These are phyloP conservation scores for Onchidella celtica DNA, from an alignment of 2,888 invertebrate species.

Conservation along the genomic window DNA sequence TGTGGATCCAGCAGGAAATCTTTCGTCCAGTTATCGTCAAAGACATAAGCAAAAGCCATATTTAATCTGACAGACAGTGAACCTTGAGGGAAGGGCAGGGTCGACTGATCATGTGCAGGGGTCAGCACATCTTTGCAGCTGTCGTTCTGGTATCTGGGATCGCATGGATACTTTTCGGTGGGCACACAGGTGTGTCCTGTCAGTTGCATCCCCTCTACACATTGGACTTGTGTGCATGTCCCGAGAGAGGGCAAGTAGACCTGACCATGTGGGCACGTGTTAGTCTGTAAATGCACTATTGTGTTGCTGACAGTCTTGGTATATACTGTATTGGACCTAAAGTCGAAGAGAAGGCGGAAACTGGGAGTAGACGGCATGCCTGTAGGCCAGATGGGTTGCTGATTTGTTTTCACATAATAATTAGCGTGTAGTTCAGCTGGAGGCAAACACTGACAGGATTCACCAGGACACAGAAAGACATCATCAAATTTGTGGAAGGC, in stretches of 20 bases:
- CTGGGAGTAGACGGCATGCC: neutral
- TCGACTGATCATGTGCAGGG: neutral
- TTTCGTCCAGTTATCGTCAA: neutral
- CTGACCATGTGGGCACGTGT: constrained; percentile 14
- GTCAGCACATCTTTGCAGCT: neutral
- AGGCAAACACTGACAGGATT: too few relatives aligned
- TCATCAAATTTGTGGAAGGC: too few relatives aligned
- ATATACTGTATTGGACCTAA: neutral
- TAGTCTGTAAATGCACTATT: neutral
- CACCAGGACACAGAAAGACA: too few relatives aligned
- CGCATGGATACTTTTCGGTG: neutral
- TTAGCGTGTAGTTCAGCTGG: too few relatives aligned
- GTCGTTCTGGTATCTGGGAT: neutral
- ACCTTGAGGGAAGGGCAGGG: neutral
- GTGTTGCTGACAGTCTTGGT: neutral
- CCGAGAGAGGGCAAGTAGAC: constrained; percentile 6
- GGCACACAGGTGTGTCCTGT: neutral
- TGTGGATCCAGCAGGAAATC: too few relatives aligned
- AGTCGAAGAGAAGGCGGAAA: constrained; percentile 21
- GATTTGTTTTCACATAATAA: too few relatives aligned
- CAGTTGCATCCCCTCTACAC: neutral
- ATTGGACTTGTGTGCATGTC: neutral
- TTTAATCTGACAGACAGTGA: constrained; percentile 1
- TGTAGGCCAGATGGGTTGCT: too few relatives aligned
- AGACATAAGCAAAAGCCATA: constrained; percentile 10